Evolutionary conservation across 2,113 vertebrate genomes (phyloP).

Genomic region (Hemibagrus wyckioides): DNA sequence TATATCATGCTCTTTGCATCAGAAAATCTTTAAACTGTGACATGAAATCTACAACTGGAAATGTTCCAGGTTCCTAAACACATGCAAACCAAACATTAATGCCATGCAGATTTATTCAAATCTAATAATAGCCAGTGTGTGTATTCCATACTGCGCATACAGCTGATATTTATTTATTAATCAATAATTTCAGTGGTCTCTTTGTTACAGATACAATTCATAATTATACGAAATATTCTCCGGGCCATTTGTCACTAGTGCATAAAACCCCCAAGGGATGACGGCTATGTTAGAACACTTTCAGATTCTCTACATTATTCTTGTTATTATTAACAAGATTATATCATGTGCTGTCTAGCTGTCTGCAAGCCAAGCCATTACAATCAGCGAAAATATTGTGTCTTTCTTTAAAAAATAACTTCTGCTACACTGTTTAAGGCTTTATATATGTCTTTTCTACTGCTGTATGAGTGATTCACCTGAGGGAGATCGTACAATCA

Average conservation of each 20-base stretch:
- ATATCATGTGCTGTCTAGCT: background rate
- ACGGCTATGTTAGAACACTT: conserved; percentile 12
- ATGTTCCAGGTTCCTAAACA: background rate
- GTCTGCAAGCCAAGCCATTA: background rate
- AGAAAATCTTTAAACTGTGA: background rate
- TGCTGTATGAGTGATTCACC: background rate
- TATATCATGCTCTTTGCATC: background rate
- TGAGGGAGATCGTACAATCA: background rate
- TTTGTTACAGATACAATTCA: conserved; percentile 35
- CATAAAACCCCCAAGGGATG: conserved; percentile 10
- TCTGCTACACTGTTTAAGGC: background rate
- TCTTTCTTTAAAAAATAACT: background rate
- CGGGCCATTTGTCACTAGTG: background rate
- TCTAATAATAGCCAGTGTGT: background rate
- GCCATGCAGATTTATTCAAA: conserved; percentile 20
- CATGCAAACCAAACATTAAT: conserved; percentile 6
- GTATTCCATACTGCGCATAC: background rate
- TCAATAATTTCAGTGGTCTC: conserved; percentile 23
- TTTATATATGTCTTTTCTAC: background rate
- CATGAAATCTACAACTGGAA: background rate
- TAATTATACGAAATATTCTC: conserved; percentile 32
- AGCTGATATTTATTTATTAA: conserved; percentile 42
- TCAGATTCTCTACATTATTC: background rate
- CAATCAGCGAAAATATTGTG: background rate
- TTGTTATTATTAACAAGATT: background rate